phyloP scores from a whole-genome alignment of 2,888 invertebrate species.

The Gymnoscelis rufifasciata region DNA sequence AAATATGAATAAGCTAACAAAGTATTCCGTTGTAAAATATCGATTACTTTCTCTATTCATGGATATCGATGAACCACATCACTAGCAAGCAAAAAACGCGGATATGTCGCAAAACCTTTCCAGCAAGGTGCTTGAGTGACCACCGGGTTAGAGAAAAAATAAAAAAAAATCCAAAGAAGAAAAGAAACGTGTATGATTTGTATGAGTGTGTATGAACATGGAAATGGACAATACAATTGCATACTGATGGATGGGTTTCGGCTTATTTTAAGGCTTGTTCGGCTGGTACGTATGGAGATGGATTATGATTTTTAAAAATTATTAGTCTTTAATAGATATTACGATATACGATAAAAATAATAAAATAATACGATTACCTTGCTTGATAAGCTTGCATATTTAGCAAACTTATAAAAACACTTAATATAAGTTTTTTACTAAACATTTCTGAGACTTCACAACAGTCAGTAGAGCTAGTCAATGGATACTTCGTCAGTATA shows the following conservation, averaged over 20 bases:
- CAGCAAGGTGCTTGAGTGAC: conserved; percentile 60
- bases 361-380: no score
- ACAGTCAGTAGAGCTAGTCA: no score
- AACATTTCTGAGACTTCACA: no score
- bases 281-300: conserved; percentile 22
- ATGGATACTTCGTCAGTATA: no score
- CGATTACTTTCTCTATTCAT: background rate
- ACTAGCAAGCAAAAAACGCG: conserved; percentile 49
- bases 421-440: no score
- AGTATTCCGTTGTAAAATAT: background rate
- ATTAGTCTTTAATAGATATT: no score
- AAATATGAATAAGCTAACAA: no score
- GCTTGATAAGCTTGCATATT: no score
- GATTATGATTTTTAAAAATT: no score
- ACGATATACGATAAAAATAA: no score
- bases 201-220: conserved; percentile 16
- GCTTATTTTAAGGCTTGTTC: conserved; percentile 7
- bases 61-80: conserved; percentile 33
- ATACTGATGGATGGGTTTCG: conserved; percentile 57
- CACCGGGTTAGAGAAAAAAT: conserved; percentile 60
- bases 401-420: no score
- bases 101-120: conserved; percentile 46
- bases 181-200: conserved; percentile 4
- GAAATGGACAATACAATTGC: conserved; percentile 59
- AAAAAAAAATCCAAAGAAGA: conserved; percentile 8